Conservation (phyloP, 1,140 invertebrate species). For the Ceratina calcarata region DNA sequence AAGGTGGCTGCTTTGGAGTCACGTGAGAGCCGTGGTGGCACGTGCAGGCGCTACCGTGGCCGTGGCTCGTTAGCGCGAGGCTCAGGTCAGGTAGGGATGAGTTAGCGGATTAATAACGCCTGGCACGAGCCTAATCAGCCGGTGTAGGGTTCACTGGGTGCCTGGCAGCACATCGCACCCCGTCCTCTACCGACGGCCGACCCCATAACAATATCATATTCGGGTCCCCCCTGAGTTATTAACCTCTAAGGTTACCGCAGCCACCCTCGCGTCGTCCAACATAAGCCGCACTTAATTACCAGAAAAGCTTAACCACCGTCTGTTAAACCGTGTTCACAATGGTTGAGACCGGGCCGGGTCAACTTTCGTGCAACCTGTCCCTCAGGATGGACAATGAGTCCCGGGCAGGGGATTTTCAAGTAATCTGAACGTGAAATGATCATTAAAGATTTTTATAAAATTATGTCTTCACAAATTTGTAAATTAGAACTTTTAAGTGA, state of each 20-base stretch:
- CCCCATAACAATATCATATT: slow-evolving; percentile 79
- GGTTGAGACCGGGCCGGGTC: neutral
- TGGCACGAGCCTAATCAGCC: slow-evolving; percentile 77
- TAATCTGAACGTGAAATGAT: neutral
- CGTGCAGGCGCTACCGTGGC: slow-evolving; percentile 56
- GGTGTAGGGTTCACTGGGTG: slow-evolving; percentile 75
- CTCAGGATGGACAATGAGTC: neutral
- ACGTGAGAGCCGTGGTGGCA: slow-evolving; percentile 54
- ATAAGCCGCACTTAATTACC: slow-evolving; percentile 74
- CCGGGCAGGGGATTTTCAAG: neutral
- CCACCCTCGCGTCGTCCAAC: slow-evolving; percentile 64
- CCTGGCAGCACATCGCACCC: slow-evolving; percentile 52
- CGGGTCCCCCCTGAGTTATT: slow-evolving; percentile 74
- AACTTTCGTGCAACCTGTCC: neutral
- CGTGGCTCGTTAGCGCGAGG: slow-evolving; percentile 59
- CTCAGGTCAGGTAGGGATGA: slow-evolving; percentile 65
- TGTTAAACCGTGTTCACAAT: slow-evolving; percentile 53
- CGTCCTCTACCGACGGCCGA: slow-evolving; percentile 55
- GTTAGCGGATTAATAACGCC: slow-evolving; percentile 79
- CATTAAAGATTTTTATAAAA: neutral
- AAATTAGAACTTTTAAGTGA: neutral
- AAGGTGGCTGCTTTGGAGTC: slow-evolving; percentile 4
- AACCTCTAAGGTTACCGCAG: slow-evolving; percentile 78
- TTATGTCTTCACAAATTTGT: neutral
- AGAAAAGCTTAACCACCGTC: slow-evolving; percentile 66